Evolutionary conservation across 2,888 invertebrate genomes (phyloP).

Genomic region (Tenthredo livida): DNA sequence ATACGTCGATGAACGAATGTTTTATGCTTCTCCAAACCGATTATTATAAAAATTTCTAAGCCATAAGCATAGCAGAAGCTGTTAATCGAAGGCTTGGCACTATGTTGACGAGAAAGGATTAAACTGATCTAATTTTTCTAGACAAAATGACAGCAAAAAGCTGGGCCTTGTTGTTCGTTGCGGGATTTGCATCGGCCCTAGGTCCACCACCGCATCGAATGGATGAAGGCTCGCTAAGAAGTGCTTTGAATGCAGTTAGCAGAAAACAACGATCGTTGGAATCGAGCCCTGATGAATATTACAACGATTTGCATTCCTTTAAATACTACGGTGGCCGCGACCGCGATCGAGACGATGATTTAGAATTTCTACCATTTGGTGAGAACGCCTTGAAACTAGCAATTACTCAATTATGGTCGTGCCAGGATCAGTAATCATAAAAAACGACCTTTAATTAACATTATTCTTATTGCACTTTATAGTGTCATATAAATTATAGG

Average conservation of each 20-base stretch:
- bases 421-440: background rate
- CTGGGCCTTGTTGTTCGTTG: slow-evolving; percentile 41
- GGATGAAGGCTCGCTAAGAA: slow-evolving; percentile 76
- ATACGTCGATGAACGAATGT: background rate
- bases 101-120: background rate
- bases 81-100: background rate
- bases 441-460: background rate
- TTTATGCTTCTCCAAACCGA: background rate
- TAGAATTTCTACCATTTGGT: slow-evolving; percentile 70
- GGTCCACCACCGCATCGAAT: slow-evolving; percentile 62
- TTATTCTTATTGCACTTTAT: slow-evolving; percentile 8
- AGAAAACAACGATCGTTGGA: slow-evolving; percentile 77
- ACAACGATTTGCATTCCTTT: slow-evolving; percentile 68
- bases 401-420: background rate
- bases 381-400: slow-evolving; percentile 33
- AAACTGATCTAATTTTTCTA: slow-evolving; percentile 42
- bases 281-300: slow-evolving; percentile 67
- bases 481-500: background rate
- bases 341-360: slow-evolving; percentile 66
- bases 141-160: slow-evolving; percentile 34
- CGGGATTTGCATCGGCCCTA: slow-evolving; percentile 58
- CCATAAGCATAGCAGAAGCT: background rate
- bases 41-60: background rate
- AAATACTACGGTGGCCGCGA: slow-evolving; percentile 68
- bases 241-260: slow-evolving; percentile 78